A percentile compares a stretch with the other conserved stretches of the same genome.
phyloP scores from a whole-genome alignment of 2,888 invertebrate species.

The Apoderus coryli region DNA sequence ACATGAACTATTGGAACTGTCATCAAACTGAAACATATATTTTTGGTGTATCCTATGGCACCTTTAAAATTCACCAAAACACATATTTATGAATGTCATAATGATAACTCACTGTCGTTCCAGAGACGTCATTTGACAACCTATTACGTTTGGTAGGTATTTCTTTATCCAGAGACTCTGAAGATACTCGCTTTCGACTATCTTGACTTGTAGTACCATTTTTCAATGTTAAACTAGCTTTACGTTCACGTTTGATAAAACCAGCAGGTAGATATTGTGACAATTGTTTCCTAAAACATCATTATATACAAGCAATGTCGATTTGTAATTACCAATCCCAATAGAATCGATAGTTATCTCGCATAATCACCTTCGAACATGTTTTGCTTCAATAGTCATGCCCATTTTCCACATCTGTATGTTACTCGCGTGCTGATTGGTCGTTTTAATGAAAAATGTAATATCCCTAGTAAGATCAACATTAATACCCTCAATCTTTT shows the following conservation, averaged over 20 bases:
- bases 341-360: no score
- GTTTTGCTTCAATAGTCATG: conserved; percentile 72
- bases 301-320: not conserved
- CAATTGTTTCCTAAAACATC: conserved; percentile 45
- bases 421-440: conserved; percentile 60
- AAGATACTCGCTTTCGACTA: conserved; percentile 23
- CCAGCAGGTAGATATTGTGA: conserved; percentile 56
- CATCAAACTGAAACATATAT: conserved; percentile 34
- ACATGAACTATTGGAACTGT: conserved; percentile 32
- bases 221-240: conserved; percentile 34
- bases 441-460: conserved; percentile 76
- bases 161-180: conserved; percentile 17
- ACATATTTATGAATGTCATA: no score
- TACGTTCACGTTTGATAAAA: conserved; percentile 56
- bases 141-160: conserved; percentile 24
- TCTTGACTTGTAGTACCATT: conserved; percentile 16
- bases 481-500: conserved; percentile 66
- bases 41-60: no score
- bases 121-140: conserved; percentile 25
- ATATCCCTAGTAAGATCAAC: conserved; percentile 91
- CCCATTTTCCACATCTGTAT: conserved; percentile 56
- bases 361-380: conserved; percentile 76
- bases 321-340: not conserved
- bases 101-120: conserved; percentile 25
- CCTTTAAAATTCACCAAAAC: no score